Evolutionary conservation across 2,113 vertebrate species (phyloP), one percentile per base, ranked within the genome.

Genomic region (Upupa epops): DNA sequence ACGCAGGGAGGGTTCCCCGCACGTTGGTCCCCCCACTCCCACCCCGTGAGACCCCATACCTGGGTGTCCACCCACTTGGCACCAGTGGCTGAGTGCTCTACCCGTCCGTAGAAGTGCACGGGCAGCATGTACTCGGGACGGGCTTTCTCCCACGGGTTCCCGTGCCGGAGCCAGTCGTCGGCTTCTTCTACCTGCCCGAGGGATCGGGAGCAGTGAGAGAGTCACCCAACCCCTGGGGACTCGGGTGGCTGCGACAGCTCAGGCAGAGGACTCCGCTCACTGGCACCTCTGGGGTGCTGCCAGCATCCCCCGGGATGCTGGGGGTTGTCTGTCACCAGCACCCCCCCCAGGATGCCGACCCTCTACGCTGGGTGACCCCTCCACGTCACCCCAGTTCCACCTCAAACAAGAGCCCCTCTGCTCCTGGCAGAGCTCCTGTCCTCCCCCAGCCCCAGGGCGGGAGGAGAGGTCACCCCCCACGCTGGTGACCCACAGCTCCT

Each of bases 121-220:
- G 99, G 99, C 78, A 99, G 90, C 99, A 99, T 99, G 97, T 98
- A 99, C 91, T 99, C 99, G 0, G 99, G 99, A 2, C 99, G 98
- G 10, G 99, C 98, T 75, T 99, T 99, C 96, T 99, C 99, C 99
- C 99, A 99, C 8, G 99, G 99, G 90, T 99, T 99, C 34, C 99
- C 99, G 1, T 99, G 97, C 80, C 99, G 96, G 80, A 99, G 98
- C 99, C 99, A 99, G 88, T 99, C 99, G 17, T 99, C 99, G 0
- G 99, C 99, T 91, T 99, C 99, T 83, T 99, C 99, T 61, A 99
- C 98, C 99, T 99, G 92, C 56, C 73, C 3, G 17, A 37, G 73
- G 32, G 17, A 85, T 8, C 2, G 4, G 5, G 19, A 46, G 72
- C 13, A 0, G 55, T 75, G 71, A 52, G 1, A 6, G 15, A 25